phyloP scores from a whole-genome alignment of 2,797 vertebrate genomes.

The Mormyrus hasselquistii region DNA sequence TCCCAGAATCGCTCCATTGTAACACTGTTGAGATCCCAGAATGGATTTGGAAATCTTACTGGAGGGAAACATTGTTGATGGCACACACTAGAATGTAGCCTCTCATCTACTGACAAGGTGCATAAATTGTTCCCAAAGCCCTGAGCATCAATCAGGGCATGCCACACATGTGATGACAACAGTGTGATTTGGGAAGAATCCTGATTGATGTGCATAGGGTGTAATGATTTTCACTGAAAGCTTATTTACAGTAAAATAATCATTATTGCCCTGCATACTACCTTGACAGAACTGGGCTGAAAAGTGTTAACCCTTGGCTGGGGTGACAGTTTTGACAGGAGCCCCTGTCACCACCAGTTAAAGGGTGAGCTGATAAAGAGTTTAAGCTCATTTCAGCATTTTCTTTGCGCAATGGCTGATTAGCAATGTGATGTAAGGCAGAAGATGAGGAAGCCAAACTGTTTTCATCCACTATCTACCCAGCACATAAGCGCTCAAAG shows the following conservation, averaged over 20 bases:
- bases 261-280: not conserved
- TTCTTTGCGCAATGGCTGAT: not conserved
- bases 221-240: not conserved
- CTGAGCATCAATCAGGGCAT: not conserved
- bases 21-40: not conserved
- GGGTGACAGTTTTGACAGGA: not conserved
- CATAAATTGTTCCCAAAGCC: not conserved
- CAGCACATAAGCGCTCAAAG: not conserved
- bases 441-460: not conserved
- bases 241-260: not conserved
- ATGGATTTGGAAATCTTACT: not conserved
- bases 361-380: not conserved
- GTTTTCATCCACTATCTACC: not conserved
- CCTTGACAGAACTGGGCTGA: not conserved
- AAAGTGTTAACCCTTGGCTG: not conserved
- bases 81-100: not conserved
- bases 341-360: not conserved
- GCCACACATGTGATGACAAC: not conserved
- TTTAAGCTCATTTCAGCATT: not conserved
- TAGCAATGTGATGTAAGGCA: not conserved
- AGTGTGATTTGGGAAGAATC: not conserved
- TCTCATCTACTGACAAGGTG: not conserved
- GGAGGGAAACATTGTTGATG: not conserved
- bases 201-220: not conserved
- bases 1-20: not conserved